These are phyloP conservation scores for Lindbergichthys nudifrons DNA, from an alignment of 2,797 vertebrate genomes.

Conservation along the genomic window DNA sequence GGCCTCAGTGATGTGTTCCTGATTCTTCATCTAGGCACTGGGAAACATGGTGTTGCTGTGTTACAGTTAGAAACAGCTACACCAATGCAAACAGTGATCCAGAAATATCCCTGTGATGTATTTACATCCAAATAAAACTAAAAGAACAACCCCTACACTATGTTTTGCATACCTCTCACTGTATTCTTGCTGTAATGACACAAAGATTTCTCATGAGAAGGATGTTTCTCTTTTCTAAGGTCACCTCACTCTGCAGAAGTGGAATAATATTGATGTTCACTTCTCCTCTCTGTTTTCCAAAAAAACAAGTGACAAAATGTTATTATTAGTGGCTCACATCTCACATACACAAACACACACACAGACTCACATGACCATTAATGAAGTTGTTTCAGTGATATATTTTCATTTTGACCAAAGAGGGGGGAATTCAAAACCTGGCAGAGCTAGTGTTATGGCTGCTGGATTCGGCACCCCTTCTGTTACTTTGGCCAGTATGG, in stretches of 20 bases:
- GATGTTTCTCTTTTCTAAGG: conserved; percentile 34
- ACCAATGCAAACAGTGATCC: background rate
- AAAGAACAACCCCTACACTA: background rate
- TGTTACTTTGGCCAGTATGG: no score
- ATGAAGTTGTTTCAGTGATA: no score
- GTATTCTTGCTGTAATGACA: conserved; percentile 11
- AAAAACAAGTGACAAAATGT: conserved; percentile 18
- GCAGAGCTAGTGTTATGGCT: no score
- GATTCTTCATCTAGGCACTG: conserved; percentile 18
- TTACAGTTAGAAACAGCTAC: conserved; percentile 20
- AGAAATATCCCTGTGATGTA: background rate
- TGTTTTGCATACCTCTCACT: background rate
- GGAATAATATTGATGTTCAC: conserved; percentile 51
- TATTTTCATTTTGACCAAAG: no score
- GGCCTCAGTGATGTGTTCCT: conserved; percentile 6
- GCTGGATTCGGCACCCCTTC: no score
- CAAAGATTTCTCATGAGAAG: conserved; percentile 22
- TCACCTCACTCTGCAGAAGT: conserved; percentile 29
- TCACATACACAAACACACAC: background rate
- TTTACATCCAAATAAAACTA: background rate
- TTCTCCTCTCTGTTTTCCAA: conserved; percentile 45
- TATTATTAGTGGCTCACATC: background rate
- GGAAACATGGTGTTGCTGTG: conserved; percentile 25
- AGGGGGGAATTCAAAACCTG: no score
- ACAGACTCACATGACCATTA: no score